Evolutionary conservation across 2,797 vertebrate genomes (phyloP).

Genomic region (Diplodus puntazzo): DNA sequence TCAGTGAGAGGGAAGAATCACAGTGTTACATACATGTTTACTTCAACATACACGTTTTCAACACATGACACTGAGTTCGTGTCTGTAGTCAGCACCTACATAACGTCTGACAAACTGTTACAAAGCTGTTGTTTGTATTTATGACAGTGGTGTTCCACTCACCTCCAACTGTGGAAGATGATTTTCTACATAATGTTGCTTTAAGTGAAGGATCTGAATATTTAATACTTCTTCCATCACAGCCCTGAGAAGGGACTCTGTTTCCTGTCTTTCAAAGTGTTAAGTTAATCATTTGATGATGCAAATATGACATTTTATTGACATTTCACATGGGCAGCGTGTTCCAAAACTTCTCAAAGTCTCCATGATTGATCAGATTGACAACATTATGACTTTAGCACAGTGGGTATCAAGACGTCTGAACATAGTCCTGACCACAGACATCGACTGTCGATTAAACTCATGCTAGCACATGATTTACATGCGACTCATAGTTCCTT

Average conservation of each 20-base stretch:
- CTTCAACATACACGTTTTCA: no score
- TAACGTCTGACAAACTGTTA: no score
- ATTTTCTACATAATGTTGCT: no score
- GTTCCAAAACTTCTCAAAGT: not conserved
- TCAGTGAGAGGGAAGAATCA: no score
- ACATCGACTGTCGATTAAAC: slow-evolving; percentile 24
- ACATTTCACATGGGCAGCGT: not conserved
- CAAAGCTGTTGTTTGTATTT: no score
- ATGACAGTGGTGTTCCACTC: no score
- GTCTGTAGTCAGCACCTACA: no score
- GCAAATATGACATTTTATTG: slow-evolving; percentile 25
- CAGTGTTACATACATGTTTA: no score
- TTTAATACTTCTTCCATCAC: not conserved
- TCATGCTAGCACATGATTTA: slow-evolving; percentile 37
- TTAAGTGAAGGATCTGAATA: not conserved
- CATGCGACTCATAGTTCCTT: slow-evolving; percentile 17
- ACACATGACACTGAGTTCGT: no score
- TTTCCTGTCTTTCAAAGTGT: not conserved
- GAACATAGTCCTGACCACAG: not conserved
- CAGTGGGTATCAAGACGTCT: not conserved
- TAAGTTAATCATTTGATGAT: not conserved
- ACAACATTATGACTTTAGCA: not conserved
- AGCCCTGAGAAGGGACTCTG: not conserved
- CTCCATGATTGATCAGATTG: not conserved
- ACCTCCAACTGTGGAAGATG: no score